Evolutionary conservation across 2,797 vertebrate species (phyloP), one percentile per base, ranked within the genome.

Genomic region (Cephalopachus bancanus): DNA sequence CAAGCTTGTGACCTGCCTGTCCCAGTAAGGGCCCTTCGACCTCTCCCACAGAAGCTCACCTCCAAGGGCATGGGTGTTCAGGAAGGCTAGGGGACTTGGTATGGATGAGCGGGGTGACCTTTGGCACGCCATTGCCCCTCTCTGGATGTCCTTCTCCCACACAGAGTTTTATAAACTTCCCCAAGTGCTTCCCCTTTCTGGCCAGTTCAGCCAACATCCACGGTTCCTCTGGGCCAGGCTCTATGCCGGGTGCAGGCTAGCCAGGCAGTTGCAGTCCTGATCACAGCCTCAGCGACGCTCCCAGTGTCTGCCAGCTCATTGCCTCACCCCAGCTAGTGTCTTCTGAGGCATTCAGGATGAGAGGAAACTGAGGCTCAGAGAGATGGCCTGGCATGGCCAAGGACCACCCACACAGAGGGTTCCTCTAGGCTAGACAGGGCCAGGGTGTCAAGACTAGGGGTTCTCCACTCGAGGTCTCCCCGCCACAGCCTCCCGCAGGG

Each of bases 101-200:
- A 78, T 93, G 69, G 49, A 64, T 24, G 67, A 88, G 22, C 11
- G 5, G n/a, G 53, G 83, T 65, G 93, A 83, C 95, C 69, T 85
- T 59, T 84, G 53, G 93, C 53, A 28, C 2, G 0, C 69, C n/a
- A 5, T 2, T 33, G 89, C 30, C 59, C 88, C 64, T 79, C 65
- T 81, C 93, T 79, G 79, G 67, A 90, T 1, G 1, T 60, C 6
- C 0, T 57, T 62, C 1, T 78, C 75, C 33, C 89, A 76, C 55
- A 95, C 79, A 69, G 5, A 11, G 37, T 83, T 96, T 95, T 95
- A 93, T 83, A 96, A 96, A 97, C 89, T 94, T 94, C 92, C 79
- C 87, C 91, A 37, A 96, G 81, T 65, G 49, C 51, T 90, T 92
- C 84, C n/a, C 72, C 22, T 94, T 74, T 95, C 91, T 78, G 69